Percentiles rank a stretch among this genome's conserved stretches.
Conservation (phyloP, 2,113 vertebrate species). For the Delphinapterus leucas region DNA sequence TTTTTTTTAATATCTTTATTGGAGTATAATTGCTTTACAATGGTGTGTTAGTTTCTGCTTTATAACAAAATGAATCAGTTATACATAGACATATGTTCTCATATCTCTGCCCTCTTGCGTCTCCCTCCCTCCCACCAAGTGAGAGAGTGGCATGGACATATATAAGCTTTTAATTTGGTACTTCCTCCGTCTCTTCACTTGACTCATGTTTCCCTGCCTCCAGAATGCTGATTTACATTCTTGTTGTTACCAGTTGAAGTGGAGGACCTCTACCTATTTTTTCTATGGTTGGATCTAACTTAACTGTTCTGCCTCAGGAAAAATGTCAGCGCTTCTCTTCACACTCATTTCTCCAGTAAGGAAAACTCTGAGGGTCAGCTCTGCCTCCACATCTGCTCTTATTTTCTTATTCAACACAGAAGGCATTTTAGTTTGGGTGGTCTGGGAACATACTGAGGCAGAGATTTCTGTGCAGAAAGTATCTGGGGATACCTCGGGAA, state of each 20-base stretch:
- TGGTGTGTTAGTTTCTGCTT: no score
- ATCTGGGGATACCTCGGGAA: not conserved
- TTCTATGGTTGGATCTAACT: not conserved
- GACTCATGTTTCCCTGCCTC: not conserved
- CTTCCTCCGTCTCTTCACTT: not conserved
- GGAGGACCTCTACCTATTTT: not conserved
- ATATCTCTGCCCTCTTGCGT: no score
- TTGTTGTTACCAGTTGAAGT: not conserved
- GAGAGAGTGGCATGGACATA: no score
- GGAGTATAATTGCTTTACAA: no score
- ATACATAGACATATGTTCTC: no score
- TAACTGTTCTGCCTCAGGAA: not conserved
- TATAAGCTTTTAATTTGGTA: not conserved
- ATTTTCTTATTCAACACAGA: not conserved
- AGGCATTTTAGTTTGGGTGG: not conserved
- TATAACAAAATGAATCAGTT: no score
- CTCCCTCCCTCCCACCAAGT: no score
- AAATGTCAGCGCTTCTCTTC: not conserved
- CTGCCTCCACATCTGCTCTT: rapidly evolving
- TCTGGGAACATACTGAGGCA: not conserved
- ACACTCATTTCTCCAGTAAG: not conserved
- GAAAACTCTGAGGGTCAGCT: not conserved
- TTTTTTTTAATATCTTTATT: not conserved
- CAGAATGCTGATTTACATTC: not conserved
- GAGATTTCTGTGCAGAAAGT: not conserved